Conservation (phyloP, 2,797 vertebrate genomes). For the Yasuhikotakia modesta region DNA sequence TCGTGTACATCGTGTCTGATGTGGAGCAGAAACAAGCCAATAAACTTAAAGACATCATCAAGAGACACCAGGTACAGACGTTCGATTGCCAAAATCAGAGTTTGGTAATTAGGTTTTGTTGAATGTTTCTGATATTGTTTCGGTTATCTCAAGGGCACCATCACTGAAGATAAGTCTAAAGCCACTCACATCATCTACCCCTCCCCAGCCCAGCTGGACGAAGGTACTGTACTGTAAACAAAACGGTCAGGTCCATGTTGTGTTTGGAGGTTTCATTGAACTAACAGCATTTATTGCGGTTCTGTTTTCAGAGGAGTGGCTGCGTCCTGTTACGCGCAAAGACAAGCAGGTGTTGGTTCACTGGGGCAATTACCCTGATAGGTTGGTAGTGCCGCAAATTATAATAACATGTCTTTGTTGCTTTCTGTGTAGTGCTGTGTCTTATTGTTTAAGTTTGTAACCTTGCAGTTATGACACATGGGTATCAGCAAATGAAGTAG, state of each 20-base stretch:
- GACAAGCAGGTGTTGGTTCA: constrained; percentile 97
- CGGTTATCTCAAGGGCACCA: constrained; percentile 80
- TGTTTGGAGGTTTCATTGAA: background rate
- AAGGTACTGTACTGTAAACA: constrained; percentile 76
- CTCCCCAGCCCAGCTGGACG: constrained; percentile 84
- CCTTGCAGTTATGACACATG: constrained; percentile 90
- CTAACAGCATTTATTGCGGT: background rate
- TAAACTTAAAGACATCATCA: constrained; percentile 96
- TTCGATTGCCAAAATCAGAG: background rate
- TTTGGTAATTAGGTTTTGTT: background rate
- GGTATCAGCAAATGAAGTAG: constrained; percentile 88
- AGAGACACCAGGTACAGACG: constrained; percentile 94
- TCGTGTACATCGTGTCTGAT: constrained; percentile 90
- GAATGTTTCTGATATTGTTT: background rate
- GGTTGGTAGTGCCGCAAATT: background rate
- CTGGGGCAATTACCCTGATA: constrained; percentile 91
- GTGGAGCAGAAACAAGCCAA: constrained; percentile 91
- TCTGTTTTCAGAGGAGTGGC: constrained; percentile 88
- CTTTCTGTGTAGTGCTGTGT: background rate
- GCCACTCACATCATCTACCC: constrained; percentile 93
- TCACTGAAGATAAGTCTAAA: constrained; percentile 95
- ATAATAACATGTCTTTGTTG: background rate
- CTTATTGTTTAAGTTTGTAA: no score
- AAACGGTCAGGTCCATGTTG: background rate
- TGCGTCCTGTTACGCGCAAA: constrained; percentile 93